Evolutionary conservation across 1,140 invertebrate species (phyloP).

Genomic region (Marisa cornuarietis): DNA sequence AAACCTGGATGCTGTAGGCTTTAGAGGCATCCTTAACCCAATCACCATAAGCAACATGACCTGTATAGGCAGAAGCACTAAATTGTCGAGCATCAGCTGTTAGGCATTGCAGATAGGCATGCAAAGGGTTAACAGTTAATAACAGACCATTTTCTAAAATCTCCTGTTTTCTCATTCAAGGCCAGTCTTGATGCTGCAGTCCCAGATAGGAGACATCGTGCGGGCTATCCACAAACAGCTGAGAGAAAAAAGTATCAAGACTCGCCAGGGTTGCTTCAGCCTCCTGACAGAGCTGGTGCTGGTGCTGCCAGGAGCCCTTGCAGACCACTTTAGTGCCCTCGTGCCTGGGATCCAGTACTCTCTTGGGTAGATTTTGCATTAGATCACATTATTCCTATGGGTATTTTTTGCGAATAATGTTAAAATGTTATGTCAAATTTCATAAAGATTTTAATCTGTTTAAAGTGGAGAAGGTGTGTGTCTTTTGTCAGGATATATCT

Average conservation of each 20-base stretch:
- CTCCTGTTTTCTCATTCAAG: conserved; percentile 39
- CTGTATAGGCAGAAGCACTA: no score
- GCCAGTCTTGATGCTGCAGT: conserved; percentile 61
- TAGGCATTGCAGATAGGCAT: neutral
- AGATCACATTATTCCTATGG: no score
- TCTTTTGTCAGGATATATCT: no score
- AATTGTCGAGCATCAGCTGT: no score
- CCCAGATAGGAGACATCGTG: conserved; percentile 79
- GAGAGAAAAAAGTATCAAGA: conserved; percentile 93
- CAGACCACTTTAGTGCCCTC: conserved; percentile 83
- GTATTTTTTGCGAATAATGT: no score
- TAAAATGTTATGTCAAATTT: no score
- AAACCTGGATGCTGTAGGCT: no score
- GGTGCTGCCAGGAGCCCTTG: conserved; percentile 88
- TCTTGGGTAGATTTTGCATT: conserved; percentile 71
- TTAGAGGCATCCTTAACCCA: no score
- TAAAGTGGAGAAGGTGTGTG: no score
- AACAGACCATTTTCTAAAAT: neutral
- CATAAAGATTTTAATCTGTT: no score
- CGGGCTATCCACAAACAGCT: conserved; percentile 89
- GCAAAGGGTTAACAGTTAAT: neutral
- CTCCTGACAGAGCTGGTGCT: conserved; percentile 89
- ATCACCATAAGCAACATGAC: no score
- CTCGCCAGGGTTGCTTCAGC: conserved; percentile 90
- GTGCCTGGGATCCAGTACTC: conserved; percentile 92